A percentile compares a stretch with the other conserved stretches of the same genome.
Conservation (phyloP, 2,113 vertebrate genomes). For the Toxotes jaculatrix region DNA sequence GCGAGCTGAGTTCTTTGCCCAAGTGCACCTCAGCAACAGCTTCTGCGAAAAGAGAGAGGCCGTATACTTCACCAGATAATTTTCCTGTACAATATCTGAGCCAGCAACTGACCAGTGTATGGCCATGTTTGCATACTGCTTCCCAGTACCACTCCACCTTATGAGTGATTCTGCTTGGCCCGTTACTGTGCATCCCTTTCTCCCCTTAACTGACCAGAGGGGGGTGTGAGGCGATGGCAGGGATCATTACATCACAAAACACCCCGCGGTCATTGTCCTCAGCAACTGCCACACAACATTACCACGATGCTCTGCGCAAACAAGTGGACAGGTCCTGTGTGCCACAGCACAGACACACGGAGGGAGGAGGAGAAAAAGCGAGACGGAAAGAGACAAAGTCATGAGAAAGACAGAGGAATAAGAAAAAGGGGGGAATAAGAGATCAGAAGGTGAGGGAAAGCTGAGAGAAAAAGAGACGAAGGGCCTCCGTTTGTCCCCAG, state of each 20-base stretch:
- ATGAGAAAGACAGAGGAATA: background rate
- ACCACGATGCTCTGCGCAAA: slow-evolving; percentile 57
- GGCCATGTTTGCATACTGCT: slow-evolving; percentile 23
- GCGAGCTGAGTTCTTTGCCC: background rate
- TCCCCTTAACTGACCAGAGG: slow-evolving; percentile 50
- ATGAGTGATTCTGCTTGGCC: slow-evolving; percentile 49
- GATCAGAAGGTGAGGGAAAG: slow-evolving; percentile 10
- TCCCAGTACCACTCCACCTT: slow-evolving; percentile 10
- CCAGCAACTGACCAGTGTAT: slow-evolving; percentile 8
- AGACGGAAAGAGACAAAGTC: background rate
- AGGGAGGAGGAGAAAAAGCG: background rate
- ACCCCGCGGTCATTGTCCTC: slow-evolving; percentile 74
- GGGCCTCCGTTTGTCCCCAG: slow-evolving; percentile 20
- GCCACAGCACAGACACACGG: slow-evolving; percentile 20
- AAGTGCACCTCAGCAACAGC: slow-evolving; percentile 20
- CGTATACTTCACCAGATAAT: slow-evolving; percentile 21
- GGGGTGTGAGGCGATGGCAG: slow-evolving; percentile 74
- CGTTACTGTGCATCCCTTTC: slow-evolving; percentile 60
- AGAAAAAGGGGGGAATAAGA: background rate
- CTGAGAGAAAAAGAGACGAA: background rate
- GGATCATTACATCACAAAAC: slow-evolving; percentile 79
- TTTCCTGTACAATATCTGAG: slow-evolving; percentile 9
- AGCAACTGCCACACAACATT: slow-evolving; percentile 81
- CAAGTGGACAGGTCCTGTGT: slow-evolving; percentile 57
- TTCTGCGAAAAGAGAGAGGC: background rate